Percentiles rank a stretch among this genome's conserved stretches.
Conservation (phyloP, 1,140 invertebrate species). For the Laupala kohalensis region DNA sequence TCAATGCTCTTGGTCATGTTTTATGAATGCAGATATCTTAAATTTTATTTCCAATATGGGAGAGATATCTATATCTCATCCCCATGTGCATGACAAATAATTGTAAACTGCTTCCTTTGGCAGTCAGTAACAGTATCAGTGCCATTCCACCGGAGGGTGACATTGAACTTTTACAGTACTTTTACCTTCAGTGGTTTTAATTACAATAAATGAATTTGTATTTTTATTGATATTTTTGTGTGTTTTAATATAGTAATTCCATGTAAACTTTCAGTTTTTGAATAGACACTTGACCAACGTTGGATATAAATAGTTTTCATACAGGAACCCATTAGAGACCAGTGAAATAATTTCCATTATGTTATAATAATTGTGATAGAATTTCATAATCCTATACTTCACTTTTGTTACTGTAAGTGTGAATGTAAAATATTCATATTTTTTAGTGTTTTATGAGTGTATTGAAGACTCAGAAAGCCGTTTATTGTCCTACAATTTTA, state of each 20-base stretch:
- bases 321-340: constrained; percentile 1
- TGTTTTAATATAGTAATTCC: background rate
- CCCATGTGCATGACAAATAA: background rate
- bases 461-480: constrained; percentile 5
- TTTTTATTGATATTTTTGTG: background rate
- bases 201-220: background rate
- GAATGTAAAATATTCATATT: constrained; percentile 9
- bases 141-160: constrained; percentile 1
- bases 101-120: background rate
- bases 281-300: constrained; percentile 6
- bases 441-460: constrained; percentile 3
- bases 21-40: background rate
- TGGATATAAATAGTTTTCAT: background rate
- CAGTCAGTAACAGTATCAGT: background rate
- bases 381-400: background rate
- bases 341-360: constrained; percentile 8
- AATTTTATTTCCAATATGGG: background rate
- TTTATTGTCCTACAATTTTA: constrained; percentile 6
- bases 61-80: background rate
- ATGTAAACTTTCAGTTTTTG: background rate
- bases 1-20: background rate
- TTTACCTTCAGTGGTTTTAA: background rate
- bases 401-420: constrained; percentile 8
- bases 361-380: constrained; percentile 1
- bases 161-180: background rate